These are phyloP conservation scores for Drosophila pallidifrons DNA, from an alignment of 1,140 invertebrate species.

Conservation along the genomic window DNA sequence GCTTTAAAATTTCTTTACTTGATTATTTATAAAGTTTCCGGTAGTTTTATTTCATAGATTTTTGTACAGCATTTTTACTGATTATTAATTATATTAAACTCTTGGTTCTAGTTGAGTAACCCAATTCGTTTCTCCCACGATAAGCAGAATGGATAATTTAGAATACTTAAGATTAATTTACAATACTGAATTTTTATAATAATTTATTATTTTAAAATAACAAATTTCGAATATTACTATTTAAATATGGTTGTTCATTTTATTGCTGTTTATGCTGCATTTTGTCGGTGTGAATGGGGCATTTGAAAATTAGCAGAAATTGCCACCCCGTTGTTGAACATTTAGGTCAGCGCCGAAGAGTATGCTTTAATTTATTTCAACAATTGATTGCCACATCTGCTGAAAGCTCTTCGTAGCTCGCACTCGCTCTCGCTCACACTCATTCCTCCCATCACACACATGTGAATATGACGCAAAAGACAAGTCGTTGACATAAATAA, in stretches of 20 bases:
- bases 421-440: slow-evolving; percentile 13
- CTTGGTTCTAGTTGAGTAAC: no score
- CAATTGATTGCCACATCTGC: slow-evolving; percentile 48
- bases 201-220: no score
- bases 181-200: no score
- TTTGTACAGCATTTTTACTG: no score
- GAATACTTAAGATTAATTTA: no score
- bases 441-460: slow-evolving; percentile 8
- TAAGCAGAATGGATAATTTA: no score
- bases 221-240: no score
- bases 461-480: slow-evolving; percentile 39
- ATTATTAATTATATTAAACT: no score
- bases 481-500: slow-evolving; percentile 76
- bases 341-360: slow-evolving; percentile 74
- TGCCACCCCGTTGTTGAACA: slow-evolving; percentile 53
- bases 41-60: no score
- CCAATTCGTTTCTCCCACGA: no score
- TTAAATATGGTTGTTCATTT: neutral
- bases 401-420: slow-evolving; percentile 20
- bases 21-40: no score
- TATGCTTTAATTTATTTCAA: slow-evolving; percentile 68
- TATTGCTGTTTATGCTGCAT: neutral
- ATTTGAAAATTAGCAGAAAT: slow-evolving; percentile 26
- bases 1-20: no score
- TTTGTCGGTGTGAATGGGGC: slow-evolving; percentile 21